These are phyloP conservation scores for Coelopa pilipes DNA, from an alignment of 2,888 invertebrate species.

Conservation along the genomic window DNA sequence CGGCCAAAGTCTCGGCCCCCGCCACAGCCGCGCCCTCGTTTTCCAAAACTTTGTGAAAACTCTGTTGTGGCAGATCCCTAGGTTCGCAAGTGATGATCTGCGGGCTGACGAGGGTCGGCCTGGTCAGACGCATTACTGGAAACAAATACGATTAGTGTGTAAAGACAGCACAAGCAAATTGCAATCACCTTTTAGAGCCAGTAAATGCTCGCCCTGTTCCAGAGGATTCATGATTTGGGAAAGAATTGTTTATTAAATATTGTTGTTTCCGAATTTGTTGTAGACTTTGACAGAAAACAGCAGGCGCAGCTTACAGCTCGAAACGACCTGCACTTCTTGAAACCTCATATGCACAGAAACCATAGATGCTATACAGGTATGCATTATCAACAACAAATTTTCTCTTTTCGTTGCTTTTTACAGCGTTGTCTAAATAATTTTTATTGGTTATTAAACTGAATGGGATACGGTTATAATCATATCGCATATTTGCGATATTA, in stretches of 20 bases:
- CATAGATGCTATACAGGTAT: too few species aligned
- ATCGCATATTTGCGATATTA: too few species aligned
- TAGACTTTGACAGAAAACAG: too few species aligned
- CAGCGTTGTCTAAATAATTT: too few species aligned
- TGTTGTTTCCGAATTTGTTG: neutral
- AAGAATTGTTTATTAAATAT: constrained; percentile 1
- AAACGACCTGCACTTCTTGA: too few species aligned
- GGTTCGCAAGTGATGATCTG: constrained; percentile 85
- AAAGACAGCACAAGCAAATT: neutral
- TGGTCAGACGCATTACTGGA: constrained; percentile 91
- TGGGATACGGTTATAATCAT: too few species aligned
- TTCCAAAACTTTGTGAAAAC: constrained; percentile 77
- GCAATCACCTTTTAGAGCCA: constrained; percentile 63
- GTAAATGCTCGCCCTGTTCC: constrained; percentile 60
- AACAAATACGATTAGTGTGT: neutral
- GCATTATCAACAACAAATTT: too few species aligned
- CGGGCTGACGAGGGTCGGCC: constrained; percentile 87
- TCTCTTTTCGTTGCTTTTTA: too few species aligned
- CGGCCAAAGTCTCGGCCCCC: constrained; percentile 77
- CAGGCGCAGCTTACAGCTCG: too few species aligned
- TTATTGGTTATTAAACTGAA: too few species aligned
- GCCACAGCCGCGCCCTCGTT: constrained; percentile 86
- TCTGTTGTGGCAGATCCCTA: constrained; percentile 85
- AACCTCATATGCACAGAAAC: too few species aligned
- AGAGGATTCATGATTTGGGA: constrained; percentile 55